phyloP scores from a whole-genome alignment of 2,888 invertebrate species.

The Drosophila subquinaria region DNA sequence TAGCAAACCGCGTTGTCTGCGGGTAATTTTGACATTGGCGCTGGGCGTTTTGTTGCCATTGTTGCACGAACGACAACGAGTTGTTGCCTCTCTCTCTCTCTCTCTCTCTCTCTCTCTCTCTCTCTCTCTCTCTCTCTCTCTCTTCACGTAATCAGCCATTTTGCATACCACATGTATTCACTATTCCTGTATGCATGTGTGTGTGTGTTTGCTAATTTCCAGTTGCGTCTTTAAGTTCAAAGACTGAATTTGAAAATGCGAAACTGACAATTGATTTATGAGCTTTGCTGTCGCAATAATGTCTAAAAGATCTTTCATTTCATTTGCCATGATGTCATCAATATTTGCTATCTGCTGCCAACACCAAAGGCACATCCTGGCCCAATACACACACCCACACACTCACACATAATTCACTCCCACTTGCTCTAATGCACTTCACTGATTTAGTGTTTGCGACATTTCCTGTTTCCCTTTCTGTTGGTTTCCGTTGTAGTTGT shows the following conservation, averaged over 20 bases:
- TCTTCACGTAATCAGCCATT: slow-evolving; percentile 59
- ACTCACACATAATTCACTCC: neutral
- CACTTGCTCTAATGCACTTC: slow-evolving; percentile 67
- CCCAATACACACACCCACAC: slow-evolving; percentile 5
- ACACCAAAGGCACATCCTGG: slow-evolving; percentile 55
- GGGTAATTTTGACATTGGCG: slow-evolving; percentile 68
- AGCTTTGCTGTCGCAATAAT: slow-evolving; percentile 54
- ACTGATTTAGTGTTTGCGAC: slow-evolving; percentile 77
- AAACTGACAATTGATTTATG: slow-evolving; percentile 55
- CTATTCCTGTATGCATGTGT: slow-evolving; percentile 3
- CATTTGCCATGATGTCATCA: slow-evolving; percentile 69
- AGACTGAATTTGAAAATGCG: slow-evolving; percentile 28
- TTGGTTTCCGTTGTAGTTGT: slow-evolving; percentile 51
- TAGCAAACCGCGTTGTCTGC: slow-evolving; percentile 67
- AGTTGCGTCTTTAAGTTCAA: slow-evolving; percentile 38
- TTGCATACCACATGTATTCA: slow-evolving; percentile 30
- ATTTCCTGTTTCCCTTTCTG: slow-evolving; percentile 77
- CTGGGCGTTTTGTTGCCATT: slow-evolving; percentile 49
- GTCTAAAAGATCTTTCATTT: slow-evolving; percentile 52
- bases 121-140: no score
- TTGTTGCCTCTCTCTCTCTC: slow-evolving; percentile 38
- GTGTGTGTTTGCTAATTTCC: slow-evolving; percentile 38
- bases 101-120: slow-evolving; percentile 7
- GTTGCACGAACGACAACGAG: slow-evolving; percentile 57
- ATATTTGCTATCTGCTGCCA: slow-evolving; percentile 65